phyloP scores from a whole-genome alignment of 1,140 invertebrate genomes.

The Eubasilissa regina region DNA sequence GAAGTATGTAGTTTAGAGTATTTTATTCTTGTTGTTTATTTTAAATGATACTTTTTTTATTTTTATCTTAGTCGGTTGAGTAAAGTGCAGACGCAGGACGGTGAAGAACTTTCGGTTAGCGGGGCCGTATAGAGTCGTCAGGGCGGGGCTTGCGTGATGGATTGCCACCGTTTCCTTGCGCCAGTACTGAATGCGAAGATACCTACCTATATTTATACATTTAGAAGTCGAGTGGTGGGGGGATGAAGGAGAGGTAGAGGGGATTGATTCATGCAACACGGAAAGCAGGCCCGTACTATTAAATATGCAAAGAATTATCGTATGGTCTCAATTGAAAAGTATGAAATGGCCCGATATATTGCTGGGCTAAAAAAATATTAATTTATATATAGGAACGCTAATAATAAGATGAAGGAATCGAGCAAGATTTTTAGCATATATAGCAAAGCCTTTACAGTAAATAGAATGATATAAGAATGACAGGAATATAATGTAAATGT shows the following conservation, averaged over 20 bases:
- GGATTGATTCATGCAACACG: slow-evolving; percentile 20
- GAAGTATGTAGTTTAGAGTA: slow-evolving; percentile 46
- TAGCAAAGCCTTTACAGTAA: too few relatives aligned
- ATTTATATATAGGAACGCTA: too few relatives aligned
- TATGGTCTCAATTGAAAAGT: neutral
- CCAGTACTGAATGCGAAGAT: neutral
- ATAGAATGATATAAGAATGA: too few relatives aligned
- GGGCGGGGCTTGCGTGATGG: slow-evolving; percentile 72
- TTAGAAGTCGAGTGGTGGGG: slow-evolving; percentile 5
- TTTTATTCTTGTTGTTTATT: slow-evolving; percentile 40
- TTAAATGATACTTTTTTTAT: slow-evolving; percentile 23
- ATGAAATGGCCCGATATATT: neutral
- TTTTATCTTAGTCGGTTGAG: slow-evolving; percentile 53
- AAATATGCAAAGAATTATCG: slow-evolving; percentile 7
- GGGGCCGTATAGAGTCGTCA: slow-evolving; percentile 72
- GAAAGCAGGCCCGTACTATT: slow-evolving; percentile 18
- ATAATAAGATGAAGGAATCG: too few relatives aligned
- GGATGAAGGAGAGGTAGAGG: slow-evolving; percentile 3
- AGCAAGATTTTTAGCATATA: too few relatives aligned
- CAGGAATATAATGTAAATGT: too few relatives aligned
- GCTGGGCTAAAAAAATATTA: too few relatives aligned
- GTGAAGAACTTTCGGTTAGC: slow-evolving; percentile 49
- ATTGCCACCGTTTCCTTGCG: slow-evolving; percentile 62
- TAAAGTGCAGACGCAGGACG: slow-evolving; percentile 61
- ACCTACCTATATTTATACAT: neutral